Evolutionary conservation across 2,113 vertebrate species (phyloP).

Genomic region (Scatophagus argus): DNA sequence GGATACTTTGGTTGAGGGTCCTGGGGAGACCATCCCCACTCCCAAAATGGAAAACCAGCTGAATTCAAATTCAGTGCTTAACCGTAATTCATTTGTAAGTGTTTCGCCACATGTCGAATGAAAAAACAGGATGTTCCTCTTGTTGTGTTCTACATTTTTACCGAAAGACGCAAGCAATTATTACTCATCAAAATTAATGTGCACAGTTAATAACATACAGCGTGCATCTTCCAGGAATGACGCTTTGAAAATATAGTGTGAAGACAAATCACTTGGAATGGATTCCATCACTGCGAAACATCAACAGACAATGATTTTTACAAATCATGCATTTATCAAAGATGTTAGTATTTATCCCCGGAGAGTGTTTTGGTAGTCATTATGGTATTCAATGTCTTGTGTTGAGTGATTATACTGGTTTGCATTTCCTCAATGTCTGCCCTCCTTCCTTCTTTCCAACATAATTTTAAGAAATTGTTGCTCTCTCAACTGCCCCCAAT

Average conservation of each 20-base stretch:
- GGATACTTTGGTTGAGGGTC: conserved; percentile 58
- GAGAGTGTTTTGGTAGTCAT: not conserved
- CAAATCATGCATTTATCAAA: not conserved
- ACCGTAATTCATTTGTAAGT: not conserved
- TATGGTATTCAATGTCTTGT: not conserved
- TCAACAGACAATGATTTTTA: not conserved
- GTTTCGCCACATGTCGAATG: not conserved
- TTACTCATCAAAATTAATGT: not conserved
- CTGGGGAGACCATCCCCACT: conserved; percentile 18
- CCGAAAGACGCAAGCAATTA: not conserved
- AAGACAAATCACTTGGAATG: not conserved
- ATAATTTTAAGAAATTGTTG: not conserved
- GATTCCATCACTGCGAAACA: not conserved
- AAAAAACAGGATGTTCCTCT: not conserved
- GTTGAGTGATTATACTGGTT: not conserved
- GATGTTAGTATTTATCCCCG: not conserved
- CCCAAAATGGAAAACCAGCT: conserved; percentile 26
- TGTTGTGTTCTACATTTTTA: not conserved
- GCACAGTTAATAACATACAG: not conserved
- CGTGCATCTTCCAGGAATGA: not conserved
- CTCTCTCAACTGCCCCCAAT: not conserved
- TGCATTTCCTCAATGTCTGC: not conserved
- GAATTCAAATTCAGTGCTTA: not conserved
- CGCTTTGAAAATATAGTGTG: too few relatives aligned
- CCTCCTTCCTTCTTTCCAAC: not conserved